phyloP scores from a whole-genome alignment of 2,888 invertebrate genomes.

The Cephus pulcher region DNA sequence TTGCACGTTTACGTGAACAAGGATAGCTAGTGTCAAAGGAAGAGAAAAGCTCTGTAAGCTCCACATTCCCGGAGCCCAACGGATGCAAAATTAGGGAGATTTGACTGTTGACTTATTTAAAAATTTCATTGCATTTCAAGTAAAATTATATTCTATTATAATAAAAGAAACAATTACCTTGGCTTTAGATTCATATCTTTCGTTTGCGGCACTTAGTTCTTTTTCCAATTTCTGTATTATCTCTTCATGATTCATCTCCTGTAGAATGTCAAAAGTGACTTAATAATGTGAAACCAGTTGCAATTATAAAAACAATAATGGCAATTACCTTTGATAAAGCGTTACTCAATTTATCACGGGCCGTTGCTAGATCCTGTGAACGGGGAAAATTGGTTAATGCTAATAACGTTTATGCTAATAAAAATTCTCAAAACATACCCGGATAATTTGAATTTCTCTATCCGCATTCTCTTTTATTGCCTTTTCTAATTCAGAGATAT shows the following conservation, averaged over 20 bases:
- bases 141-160: neutral
- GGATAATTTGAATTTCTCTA: no score
- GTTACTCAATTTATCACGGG: neutral
- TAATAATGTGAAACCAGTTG: neutral
- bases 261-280: neutral
- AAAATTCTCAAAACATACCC: no score
- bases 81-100: no score
- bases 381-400: neutral
- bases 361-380: neutral
- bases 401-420: no score
- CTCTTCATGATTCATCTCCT: neutral
- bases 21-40: no score
- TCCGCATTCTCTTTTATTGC: no score
- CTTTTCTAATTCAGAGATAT: no score
- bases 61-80: no score
- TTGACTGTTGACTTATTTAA: neutral
- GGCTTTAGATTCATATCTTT: conserved; percentile 10
- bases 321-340: neutral
- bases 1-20: no score
- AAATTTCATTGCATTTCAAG: neutral
- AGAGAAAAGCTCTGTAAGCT: no score
- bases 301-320: neutral
- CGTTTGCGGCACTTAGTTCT: conserved; percentile 11
- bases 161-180: conserved; percentile 4
- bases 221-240: conserved; percentile 9